A percentile compares a stretch with the other conserved stretches of the same genome.
These are phyloP conservation scores for Alethe diademata DNA, from an alignment of 2,113 vertebrate genomes.

Conservation along the genomic window DNA sequence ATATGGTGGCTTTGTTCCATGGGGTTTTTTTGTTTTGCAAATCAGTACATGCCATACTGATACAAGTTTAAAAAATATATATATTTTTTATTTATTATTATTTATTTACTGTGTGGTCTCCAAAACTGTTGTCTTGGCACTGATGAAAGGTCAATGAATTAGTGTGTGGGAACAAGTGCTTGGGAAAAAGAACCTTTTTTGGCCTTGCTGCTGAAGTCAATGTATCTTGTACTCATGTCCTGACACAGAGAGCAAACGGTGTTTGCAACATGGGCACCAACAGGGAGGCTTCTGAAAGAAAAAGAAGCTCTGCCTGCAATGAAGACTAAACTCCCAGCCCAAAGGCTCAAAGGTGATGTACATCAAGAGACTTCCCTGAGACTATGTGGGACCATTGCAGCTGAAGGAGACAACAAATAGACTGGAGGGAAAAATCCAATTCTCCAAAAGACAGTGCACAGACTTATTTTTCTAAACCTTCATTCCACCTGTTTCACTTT, in stretches of 20 bases:
- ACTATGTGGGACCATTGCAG: background rate
- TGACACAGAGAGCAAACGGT: background rate
- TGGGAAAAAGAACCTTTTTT: background rate
- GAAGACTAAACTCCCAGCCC: background rate
- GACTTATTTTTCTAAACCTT: background rate
- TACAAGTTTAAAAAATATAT: background rate
- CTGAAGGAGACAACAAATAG: background rate
- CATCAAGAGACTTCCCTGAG: background rate
- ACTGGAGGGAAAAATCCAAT: background rate
- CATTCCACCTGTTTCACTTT: background rate
- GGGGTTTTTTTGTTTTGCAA: background rate
- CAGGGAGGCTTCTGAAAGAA: background rate
- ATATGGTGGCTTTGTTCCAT: background rate
- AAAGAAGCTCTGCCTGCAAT: background rate
- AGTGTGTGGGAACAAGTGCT: background rate
- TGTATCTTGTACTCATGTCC: background rate
- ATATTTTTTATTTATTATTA: too few species aligned
- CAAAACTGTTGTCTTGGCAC: background rate
- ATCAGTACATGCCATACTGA: background rate
- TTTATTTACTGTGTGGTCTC: background rate
- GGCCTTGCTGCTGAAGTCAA: background rate
- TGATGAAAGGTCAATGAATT: background rate
- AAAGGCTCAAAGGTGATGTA: background rate
- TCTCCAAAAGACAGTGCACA: background rate
- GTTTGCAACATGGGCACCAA: background rate